Percentiles rank a stretch among this genome's conserved stretches.
Evolutionary conservation across 2,113 vertebrate species (phyloP).

Genomic region (Pomatostomus ruficeps): DNA sequence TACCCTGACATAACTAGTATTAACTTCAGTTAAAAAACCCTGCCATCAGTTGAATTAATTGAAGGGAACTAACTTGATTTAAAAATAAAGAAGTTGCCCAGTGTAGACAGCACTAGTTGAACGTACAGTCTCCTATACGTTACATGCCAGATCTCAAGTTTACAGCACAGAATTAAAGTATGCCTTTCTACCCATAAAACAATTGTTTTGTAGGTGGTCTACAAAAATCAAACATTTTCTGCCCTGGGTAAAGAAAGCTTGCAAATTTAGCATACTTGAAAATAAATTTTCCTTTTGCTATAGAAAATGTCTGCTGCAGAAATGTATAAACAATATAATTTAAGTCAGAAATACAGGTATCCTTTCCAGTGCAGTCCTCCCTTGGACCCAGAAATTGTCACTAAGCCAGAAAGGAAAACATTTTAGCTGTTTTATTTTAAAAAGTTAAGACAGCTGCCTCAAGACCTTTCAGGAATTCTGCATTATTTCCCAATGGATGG

Average conservation of each 20-base stretch:
- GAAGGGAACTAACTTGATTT: neutral
- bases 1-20: neutral
- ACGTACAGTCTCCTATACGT: fast-evolving
- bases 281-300: neutral
- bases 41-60: neutral
- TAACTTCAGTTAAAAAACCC: neutral
- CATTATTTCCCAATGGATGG: neutral
- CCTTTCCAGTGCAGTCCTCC: neutral
- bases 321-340: neutral
- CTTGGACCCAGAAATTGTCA: neutral
- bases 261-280: neutral
- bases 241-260: neutral
- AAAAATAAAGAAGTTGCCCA: neutral
- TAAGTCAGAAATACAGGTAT: neutral
- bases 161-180: neutral
- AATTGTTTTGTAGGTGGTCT: neutral
- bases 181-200: neutral
- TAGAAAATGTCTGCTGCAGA: neutral
- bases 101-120: neutral
- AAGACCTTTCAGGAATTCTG: neutral
- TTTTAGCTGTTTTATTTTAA: neutral
- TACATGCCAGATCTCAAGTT: neutral
- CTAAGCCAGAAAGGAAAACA: neutral
- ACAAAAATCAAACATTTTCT: neutral
- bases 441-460: neutral